These are phyloP conservation scores for Prunella strophiata DNA, from an alignment of 2,797 vertebrate genomes.

Conservation along the genomic window DNA sequence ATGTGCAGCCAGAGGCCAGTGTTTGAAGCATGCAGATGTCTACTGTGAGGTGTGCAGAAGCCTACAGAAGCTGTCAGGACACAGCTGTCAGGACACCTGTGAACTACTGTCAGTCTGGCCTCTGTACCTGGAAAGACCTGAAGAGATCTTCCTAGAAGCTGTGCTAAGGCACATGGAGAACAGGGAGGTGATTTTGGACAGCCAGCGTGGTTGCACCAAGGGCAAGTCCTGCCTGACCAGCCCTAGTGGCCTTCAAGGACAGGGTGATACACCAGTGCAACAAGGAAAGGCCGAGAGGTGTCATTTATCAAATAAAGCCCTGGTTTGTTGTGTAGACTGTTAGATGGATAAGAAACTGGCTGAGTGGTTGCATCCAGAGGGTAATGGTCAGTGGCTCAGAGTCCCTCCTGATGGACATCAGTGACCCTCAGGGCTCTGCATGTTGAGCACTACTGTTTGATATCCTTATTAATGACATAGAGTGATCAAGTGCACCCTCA, in stretches of 20 bases:
- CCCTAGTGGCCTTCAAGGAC: not conserved
- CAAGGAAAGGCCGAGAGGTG: not conserved
- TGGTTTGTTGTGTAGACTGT: not conserved
- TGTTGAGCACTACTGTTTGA: not conserved
- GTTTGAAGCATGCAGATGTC: not conserved
- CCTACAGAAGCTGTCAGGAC: not conserved
- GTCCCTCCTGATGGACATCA: not conserved
- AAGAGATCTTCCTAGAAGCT: not conserved
- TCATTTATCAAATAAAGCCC: not conserved
- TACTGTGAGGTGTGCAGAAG: not conserved
- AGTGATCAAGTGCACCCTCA: not conserved
- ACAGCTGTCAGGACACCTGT: not conserved
- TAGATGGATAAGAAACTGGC: not conserved
- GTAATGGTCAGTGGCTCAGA: not conserved
- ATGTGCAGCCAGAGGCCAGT: not conserved
- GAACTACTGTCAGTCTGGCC: not conserved
- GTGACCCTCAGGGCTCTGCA: not conserved
- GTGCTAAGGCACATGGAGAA: not conserved
- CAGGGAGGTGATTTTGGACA: not conserved
- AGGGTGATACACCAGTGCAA: not conserved
- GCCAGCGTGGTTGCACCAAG: not conserved
- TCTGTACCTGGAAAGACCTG: too few relatives aligned
- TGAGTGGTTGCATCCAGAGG: not conserved
- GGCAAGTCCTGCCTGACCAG: not conserved
- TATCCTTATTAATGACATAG: not conserved